phyloP scores from a whole-genome alignment of 2,113 vertebrate species.

The Cromileptes altivelis region DNA sequence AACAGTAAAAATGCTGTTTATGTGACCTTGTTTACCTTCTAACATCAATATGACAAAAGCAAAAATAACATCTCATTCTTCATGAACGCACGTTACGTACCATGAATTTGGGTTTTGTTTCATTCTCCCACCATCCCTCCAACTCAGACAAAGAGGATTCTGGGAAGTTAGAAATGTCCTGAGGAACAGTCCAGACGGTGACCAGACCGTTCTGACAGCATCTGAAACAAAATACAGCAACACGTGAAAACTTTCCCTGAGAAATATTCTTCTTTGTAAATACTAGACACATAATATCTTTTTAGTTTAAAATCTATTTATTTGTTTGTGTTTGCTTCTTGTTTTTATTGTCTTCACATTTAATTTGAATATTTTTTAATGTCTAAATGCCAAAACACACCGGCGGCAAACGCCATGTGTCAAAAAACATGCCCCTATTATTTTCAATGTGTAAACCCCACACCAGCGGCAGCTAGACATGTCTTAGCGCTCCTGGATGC shows the following conservation, averaged over 20 bases:
- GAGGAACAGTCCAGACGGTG: constrained; percentile 94
- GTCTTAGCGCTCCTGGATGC: too few species aligned
- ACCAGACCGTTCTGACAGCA: constrained; percentile 97
- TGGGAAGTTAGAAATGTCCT: constrained; percentile 81
- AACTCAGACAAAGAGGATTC: constrained; percentile 82
- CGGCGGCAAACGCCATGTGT: too few species aligned
- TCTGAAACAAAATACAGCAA: constrained; percentile 78
- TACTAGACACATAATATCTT: too few species aligned
- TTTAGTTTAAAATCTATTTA: too few species aligned
- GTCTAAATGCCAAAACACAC: too few species aligned
- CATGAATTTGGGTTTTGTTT: constrained; percentile 77
- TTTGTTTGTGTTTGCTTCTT: too few species aligned
- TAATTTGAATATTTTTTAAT: too few species aligned
- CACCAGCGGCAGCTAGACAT: too few species aligned
- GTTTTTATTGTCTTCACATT: too few species aligned
- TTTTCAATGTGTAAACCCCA: too few species aligned
- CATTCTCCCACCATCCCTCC: constrained; percentile 92
- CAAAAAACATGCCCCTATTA: too few species aligned
- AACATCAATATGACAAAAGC: background rate
- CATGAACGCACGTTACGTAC: constrained; percentile 31
- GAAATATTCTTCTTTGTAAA: background rate
- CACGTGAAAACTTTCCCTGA: background rate
- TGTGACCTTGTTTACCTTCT: too few species aligned
- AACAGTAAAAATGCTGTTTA: background rate
- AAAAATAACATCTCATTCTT: background rate